A percentile compares a stretch with the other conserved stretches of the same genome.
These are phyloP conservation scores for Picus viridis DNA, from an alignment of 2,797 vertebrate genomes.

Conservation along the genomic window DNA sequence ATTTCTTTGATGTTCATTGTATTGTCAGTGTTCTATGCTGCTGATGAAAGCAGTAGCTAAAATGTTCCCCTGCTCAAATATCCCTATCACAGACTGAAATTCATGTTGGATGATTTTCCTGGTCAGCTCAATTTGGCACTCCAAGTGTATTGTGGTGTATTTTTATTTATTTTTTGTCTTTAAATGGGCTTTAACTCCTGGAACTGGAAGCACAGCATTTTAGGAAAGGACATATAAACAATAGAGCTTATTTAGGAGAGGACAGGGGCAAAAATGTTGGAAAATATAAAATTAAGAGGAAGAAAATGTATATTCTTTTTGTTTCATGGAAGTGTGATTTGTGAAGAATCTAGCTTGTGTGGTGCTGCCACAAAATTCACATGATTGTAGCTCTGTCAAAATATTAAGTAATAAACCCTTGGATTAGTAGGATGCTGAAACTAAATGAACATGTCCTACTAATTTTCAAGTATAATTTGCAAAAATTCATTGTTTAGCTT, in stretches of 20 bases:
- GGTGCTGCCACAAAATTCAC: background rate
- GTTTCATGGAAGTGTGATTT: background rate
- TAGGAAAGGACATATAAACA: background rate
- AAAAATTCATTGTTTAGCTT: constrained; percentile 20
- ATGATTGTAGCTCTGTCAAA: background rate
- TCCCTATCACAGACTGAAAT: background rate
- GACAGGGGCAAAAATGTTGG: background rate
- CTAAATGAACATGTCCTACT: background rate
- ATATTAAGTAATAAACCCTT: background rate
- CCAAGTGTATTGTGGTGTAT: background rate
- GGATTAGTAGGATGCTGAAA: background rate
- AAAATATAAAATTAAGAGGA: background rate
- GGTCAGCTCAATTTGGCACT: background rate
- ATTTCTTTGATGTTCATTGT: background rate
- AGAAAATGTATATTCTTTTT: background rate
- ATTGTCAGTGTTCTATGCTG: background rate
- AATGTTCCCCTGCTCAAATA: background rate
- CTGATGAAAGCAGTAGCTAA: background rate
- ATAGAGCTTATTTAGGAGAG: background rate
- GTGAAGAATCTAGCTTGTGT: background rate
- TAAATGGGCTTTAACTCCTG: background rate
- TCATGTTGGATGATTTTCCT: background rate
- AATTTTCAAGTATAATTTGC: background rate
- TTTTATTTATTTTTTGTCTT: background rate
- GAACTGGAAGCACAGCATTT: background rate